These are phyloP conservation scores for Malthinus seriepunctatus DNA, from an alignment of 2,888 invertebrate genomes.

Conservation along the genomic window DNA sequence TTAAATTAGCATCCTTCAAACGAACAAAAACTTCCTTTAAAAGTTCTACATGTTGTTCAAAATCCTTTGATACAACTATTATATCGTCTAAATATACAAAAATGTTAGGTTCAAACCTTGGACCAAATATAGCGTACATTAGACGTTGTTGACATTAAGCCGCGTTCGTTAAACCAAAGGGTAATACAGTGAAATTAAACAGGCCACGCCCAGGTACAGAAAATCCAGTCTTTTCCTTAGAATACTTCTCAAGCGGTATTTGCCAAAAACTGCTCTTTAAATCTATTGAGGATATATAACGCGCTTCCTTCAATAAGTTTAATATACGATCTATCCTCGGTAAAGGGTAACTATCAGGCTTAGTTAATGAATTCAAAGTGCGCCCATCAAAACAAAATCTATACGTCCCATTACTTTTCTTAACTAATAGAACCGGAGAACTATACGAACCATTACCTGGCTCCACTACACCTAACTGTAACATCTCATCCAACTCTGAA, in stretches of 20 bases:
- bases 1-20: conserved; percentile 31
- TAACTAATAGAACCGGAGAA: conserved; percentile 34
- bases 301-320: conserved; percentile 28
- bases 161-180: conserved; percentile 33
- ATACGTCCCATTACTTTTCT: conserved; percentile 32
- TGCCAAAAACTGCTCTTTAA: conserved; percentile 36
- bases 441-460: conserved; percentile 29
- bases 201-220: conserved; percentile 36
- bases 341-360: conserved; percentile 36
- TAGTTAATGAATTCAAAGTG: conserved; percentile 35
- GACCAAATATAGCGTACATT: conserved; percentile 28
- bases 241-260: conserved; percentile 31
- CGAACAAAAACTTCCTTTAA: conserved; percentile 27
- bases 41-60: conserved; percentile 21
- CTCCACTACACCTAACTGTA: conserved; percentile 8
- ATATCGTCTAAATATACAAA: no score
- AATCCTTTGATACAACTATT: background rate
- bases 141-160: conserved; percentile 31
- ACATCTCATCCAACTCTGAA: conserved; percentile 22
- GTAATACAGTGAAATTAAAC: conserved; percentile 33
- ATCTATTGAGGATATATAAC: conserved; percentile 34
- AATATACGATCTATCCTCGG: conserved; percentile 34
- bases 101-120: background rate
- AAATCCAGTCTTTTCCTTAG: conserved; percentile 41
- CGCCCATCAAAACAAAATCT: conserved; percentile 37